Conservation (phyloP, 2,888 invertebrate species). For the Ennomos quercinarius region DNA sequence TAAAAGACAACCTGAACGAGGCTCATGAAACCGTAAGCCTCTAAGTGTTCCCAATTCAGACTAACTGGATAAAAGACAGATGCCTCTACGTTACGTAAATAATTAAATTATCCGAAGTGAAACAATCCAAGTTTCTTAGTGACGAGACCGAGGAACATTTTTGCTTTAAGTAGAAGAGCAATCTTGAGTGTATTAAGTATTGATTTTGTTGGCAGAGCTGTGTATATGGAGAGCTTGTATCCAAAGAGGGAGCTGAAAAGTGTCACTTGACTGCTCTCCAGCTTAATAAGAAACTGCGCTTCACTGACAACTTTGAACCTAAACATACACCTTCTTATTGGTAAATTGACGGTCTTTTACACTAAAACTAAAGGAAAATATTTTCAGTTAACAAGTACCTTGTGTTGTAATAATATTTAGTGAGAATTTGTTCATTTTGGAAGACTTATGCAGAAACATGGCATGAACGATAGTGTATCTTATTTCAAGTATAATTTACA, state of each 20-base stretch:
- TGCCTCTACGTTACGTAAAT: conserved; percentile 38
- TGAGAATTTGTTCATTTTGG: conserved; percentile 27
- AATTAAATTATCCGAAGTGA: conserved; percentile 40
- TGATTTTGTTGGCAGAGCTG: conserved; percentile 52
- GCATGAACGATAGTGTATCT: too few species aligned
- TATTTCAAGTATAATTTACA: too few species aligned
- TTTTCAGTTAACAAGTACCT: conserved; percentile 12
- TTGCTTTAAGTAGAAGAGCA: conserved; percentile 29
- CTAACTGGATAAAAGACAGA: conserved; percentile 39
- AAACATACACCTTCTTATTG: conserved; percentile 26
- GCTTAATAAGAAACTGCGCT: conserved; percentile 74
- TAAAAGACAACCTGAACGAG: conserved; percentile 3
- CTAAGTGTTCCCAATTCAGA: conserved; percentile 30
- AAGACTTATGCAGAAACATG: too few species aligned
- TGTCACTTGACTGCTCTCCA: conserved; percentile 71
- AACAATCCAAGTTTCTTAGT: conserved; percentile 26
- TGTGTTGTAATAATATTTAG: conserved; percentile 18
- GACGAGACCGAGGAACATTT: conserved; percentile 32
- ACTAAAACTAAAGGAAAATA: conserved; percentile 2
- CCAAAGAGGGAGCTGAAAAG: conserved; percentile 71
- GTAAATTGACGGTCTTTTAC: conserved; percentile 59
- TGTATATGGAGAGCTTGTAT: conserved; percentile 64
- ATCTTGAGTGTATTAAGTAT: conserved; percentile 50
- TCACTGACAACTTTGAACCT: conserved; percentile 51
- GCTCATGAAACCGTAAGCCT: conserved; percentile 15